Evolutionary conservation across 1,140 invertebrate species (phyloP).

Genomic region (Cotesia chilonis): DNA sequence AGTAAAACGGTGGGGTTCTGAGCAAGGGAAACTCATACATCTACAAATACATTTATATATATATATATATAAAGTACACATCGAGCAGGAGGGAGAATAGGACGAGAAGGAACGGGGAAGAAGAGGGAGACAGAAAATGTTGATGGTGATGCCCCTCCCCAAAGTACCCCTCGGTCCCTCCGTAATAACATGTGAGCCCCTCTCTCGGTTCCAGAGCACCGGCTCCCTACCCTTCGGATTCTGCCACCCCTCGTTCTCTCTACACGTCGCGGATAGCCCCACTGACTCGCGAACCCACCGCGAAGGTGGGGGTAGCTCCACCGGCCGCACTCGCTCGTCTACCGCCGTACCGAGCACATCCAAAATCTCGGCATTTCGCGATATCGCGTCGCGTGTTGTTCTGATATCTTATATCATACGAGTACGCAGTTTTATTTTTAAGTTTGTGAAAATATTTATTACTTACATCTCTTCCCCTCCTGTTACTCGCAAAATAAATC

Average conservation of each 20-base stretch:
- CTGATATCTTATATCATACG: not conserved
- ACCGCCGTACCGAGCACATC: conserved; percentile 59
- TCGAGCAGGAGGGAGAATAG: not conserved
- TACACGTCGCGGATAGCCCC: conserved; percentile 29
- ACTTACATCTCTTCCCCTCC: too few species aligned
- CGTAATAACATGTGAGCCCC: conserved; percentile 35
- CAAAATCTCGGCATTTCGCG: conserved; percentile 32
- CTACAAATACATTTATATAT: too few species aligned
- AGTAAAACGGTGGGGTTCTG: conserved; percentile 18
- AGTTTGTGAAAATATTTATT: not conserved
- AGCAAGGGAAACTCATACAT: conserved; percentile 5
- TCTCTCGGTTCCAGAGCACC: conserved; percentile 39
- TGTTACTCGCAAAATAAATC: too few species aligned
- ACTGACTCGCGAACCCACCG: conserved; percentile 38
- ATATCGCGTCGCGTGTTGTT: conserved; percentile 36
- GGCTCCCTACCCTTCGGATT: conserved; percentile 9
- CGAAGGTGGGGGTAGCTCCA: conserved; percentile 50
- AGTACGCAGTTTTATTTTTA: not conserved
- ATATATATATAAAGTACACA: too few species aligned
- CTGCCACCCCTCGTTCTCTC: conserved; percentile 20
- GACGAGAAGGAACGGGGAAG: conserved; percentile 39
- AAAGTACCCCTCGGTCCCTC: conserved; percentile 55
- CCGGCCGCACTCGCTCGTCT: conserved; percentile 62
- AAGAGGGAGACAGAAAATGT: conserved; percentile 29
- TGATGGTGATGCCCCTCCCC: conserved; percentile 54